Base-by-base conservation (phyloP, 2,113 vertebrate genomes). In the Passerina amoena region DNA sequence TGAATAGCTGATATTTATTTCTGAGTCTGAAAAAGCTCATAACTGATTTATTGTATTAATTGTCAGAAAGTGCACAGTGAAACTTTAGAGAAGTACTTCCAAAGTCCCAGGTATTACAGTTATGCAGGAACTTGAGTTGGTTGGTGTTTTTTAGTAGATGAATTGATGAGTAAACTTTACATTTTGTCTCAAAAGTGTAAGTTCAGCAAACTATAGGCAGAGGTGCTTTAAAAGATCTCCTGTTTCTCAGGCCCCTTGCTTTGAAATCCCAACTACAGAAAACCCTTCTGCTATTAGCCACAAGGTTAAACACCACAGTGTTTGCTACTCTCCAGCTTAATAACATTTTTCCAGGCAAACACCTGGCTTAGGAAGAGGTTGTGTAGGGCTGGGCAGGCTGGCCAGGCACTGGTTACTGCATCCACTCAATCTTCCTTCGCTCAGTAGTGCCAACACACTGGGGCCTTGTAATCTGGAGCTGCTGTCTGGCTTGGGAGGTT, bases 401-500 rank as follows among this genome's bases (percentile, higher is more conserved):
- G 15, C 22, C 0, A 1, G 30, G 16, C 22, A 13, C 8, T 30
- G 30, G 30, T 86, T 66, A 11, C 47, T 40, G 11, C 9, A 21
- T 56, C 28, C n/a, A 14, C 30, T 37, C 3, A 2, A 10, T 40
- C 44, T 35, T 42, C 45, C 19, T 68, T 9, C 28, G 19, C 23
- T 20, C 1, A 0, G 4, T 13, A 50, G 16, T 42, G 70, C 44
- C 33, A 35, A 1, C 5, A 18, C 42, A 6, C 2, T 30, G 38
- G 5, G 18, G 12, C 40, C 16, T 53, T 12, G 12, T 27, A 42
- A 60, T 33, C 1, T 79, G 12, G 27, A 47, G 19, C 3, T 85
- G 21, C 28, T 80, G 0, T 35, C 31, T 31, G 30, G 10, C 22
- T 5, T 27, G 48, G 19, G 27, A 47, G 14, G 33, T 5, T 61